Percentiles rank a stretch among this genome's conserved stretches.
phyloP scores from a whole-genome alignment of 2,113 vertebrate genomes.

The Rhinoptilus africanus region DNA sequence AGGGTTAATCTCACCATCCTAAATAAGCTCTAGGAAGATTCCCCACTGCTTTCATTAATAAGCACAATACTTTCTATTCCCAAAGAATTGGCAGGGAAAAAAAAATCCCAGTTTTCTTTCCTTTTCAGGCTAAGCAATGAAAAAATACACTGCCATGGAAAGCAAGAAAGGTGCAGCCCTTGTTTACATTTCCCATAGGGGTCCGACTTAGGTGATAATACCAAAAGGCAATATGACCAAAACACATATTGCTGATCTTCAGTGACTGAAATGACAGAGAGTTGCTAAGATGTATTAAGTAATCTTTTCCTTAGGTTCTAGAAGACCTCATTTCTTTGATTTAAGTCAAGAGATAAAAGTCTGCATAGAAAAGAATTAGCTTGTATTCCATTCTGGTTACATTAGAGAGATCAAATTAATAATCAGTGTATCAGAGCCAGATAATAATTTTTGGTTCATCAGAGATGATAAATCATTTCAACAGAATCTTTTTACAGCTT shows the following conservation, averaged over 20 bases:
- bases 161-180: neutral
- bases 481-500: neutral
- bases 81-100: neutral
- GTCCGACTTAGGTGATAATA: neutral
- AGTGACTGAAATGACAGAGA: neutral
- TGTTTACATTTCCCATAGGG: neutral
- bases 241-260: neutral
- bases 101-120: neutral
- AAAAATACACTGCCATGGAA: neutral
- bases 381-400: neutral
- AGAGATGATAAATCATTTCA: neutral
- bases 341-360: neutral
- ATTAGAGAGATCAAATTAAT: neutral
- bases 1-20: neutral
- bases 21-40: neutral
- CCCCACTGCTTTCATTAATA: neutral
- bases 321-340: neutral
- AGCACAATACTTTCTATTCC: conserved; percentile 22
- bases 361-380: neutral
- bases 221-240: neutral
- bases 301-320: neutral
- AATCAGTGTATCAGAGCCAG: neutral
- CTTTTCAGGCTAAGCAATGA: neutral
- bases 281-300: neutral
- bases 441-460: neutral